Conservation (phyloP, 2,113 vertebrate species). For the Parus major region DNA sequence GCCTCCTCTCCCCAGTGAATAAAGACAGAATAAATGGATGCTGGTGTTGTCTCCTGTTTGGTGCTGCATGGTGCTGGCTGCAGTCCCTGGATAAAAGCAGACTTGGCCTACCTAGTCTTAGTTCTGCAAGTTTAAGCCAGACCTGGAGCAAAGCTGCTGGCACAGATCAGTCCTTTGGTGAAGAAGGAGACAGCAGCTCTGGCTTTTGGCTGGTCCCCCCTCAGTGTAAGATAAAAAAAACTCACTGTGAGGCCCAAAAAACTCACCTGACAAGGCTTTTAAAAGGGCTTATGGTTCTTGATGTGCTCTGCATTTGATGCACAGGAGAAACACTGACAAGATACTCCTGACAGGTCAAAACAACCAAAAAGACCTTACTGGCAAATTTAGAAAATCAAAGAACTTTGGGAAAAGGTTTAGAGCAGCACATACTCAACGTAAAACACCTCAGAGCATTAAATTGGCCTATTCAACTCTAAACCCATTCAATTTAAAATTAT, state of each 20-base stretch:
- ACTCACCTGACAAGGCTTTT: fast-evolving
- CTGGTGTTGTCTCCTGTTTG: background rate
- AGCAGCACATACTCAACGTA: background rate
- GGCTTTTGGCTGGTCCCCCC: background rate
- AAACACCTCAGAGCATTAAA: background rate
- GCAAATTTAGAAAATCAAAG: background rate
- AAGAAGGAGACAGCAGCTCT: background rate
- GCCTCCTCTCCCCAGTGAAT: background rate
- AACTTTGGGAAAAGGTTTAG: background rate
- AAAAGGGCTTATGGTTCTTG: background rate
- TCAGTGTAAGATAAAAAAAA: no score
- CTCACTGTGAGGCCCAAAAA: background rate
- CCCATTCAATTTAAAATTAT: background rate
- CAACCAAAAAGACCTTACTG: background rate
- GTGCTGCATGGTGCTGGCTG: background rate
- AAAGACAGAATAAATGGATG: constrained; percentile 15
- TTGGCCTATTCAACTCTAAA: background rate
- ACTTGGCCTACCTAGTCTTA: background rate
- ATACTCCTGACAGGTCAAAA: background rate
- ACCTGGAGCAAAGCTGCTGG: background rate
- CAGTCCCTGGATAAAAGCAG: background rate
- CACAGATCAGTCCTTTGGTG: background rate
- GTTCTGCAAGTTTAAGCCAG: background rate
- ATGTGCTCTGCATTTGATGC: background rate
- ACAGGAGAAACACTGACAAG: background rate